Conservation (phyloP, 2,797 vertebrate genomes). For the Pachyuromys duprasi region DNA sequence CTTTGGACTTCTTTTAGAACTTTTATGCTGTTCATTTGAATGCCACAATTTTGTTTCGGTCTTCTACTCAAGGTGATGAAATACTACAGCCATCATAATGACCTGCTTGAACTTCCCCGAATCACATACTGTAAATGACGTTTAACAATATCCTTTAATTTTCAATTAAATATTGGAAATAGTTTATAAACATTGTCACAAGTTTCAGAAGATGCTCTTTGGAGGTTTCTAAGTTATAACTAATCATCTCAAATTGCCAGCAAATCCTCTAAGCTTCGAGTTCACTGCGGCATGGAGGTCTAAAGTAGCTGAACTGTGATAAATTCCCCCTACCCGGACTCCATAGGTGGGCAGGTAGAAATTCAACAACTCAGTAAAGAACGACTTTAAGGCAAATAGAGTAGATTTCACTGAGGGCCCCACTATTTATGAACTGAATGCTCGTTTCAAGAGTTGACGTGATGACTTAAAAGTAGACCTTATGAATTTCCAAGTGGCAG, state of each 20-base stretch:
- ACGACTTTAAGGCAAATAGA: background rate
- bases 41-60: background rate
- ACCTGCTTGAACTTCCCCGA: background rate
- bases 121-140: background rate
- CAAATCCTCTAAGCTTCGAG: background rate
- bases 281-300: background rate
- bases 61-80: background rate
- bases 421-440: background rate
- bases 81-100: background rate
- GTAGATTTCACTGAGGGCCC: background rate
- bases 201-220: background rate
- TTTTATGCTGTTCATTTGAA: background rate
- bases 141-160: background rate
- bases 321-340: fast-evolving
- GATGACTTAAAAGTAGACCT: background rate
- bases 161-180: conserved; percentile 2
- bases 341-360: background rate
- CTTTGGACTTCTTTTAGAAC: conserved; percentile 17
- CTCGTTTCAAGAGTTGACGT: background rate
- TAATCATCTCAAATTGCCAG: background rate
- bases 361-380: background rate
- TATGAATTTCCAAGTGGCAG: background rate
- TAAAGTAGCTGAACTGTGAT: background rate
- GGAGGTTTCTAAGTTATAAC: background rate
- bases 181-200: background rate